phyloP scores from a whole-genome alignment of 2,113 vertebrate genomes.

The Raphicerus campestris region DNA sequence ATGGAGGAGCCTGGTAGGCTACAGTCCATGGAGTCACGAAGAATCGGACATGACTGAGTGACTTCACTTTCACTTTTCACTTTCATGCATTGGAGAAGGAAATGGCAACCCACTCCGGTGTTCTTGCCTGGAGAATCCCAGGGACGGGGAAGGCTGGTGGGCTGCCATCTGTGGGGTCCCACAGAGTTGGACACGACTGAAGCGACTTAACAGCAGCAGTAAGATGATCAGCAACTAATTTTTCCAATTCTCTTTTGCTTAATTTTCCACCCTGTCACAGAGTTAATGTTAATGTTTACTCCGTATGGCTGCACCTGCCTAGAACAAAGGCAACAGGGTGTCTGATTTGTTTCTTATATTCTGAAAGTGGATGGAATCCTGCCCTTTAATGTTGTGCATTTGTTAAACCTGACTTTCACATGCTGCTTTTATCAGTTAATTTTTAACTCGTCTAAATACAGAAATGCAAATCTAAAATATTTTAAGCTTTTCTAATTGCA shows the following conservation, averaged over 20 bases:
- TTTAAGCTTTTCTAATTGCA: neutral
- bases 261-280: neutral
- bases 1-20: no score
- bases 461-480: neutral
- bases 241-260: slow-evolving; percentile 29
- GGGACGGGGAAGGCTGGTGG: no score
- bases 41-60: rapidly evolving
- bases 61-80: no score
- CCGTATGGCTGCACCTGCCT: neutral
- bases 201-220: neutral
- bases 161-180: no score
- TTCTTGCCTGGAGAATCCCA: no score
- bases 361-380: neutral
- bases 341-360: slow-evolving; percentile 39
- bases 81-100: no score
- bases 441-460: neutral
- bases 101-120: no score
- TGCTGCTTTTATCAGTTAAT: neutral
- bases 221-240: neutral
- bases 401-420: neutral
- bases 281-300: slow-evolving; percentile 22
- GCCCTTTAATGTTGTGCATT: neutral
- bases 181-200: no score
- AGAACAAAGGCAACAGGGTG: slow-evolving; percentile 4
- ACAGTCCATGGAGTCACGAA: rapidly evolving